phyloP scores from a whole-genome alignment of 2,888 invertebrate species.

The Epistrophe grossulariae region DNA sequence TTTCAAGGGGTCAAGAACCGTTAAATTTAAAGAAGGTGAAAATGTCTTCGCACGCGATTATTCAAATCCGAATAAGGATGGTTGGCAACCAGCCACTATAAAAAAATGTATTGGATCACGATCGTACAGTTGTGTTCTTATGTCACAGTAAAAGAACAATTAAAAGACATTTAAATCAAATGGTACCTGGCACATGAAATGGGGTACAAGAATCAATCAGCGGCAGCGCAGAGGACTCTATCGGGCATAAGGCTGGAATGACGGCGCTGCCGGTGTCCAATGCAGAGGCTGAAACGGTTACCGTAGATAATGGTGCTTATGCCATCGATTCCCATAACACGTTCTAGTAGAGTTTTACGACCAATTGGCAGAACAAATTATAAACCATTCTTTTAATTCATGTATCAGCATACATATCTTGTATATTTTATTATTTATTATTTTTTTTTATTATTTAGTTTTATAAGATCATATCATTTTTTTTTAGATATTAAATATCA shows the following conservation, averaged over 20 bases:
- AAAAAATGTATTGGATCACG: conserved; percentile 49
- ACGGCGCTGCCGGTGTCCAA: neutral
- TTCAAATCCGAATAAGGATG: neutral
- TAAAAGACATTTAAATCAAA: conserved; percentile 62
- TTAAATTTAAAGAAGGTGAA: conserved; percentile 48
- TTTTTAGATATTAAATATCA: neutral
- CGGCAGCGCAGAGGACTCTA: neutral
- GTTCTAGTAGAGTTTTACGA: conserved; percentile 22
- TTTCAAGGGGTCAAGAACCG: conserved; percentile 25
- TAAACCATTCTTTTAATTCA: neutral
- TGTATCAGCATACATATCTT: too few species aligned
- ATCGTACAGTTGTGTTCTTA: conserved; percentile 38
- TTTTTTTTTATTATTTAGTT: too few species aligned
- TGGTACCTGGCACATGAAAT: neutral
- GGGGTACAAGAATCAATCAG: too few species aligned
- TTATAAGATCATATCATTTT: too few species aligned
- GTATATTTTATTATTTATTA: too few species aligned
- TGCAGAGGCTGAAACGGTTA: too few species aligned
- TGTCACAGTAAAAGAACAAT: conserved; percentile 43
- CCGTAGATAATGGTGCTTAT: neutral
- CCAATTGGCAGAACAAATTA: conserved; percentile 13
- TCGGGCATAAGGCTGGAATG: neutral
- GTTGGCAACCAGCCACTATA: conserved; percentile 51
- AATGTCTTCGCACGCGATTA: conserved; percentile 61
- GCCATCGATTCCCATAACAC: conserved; percentile 18